Conservation (phyloP, 2,113 vertebrate species). For the Eretmodus cyanostictus region DNA sequence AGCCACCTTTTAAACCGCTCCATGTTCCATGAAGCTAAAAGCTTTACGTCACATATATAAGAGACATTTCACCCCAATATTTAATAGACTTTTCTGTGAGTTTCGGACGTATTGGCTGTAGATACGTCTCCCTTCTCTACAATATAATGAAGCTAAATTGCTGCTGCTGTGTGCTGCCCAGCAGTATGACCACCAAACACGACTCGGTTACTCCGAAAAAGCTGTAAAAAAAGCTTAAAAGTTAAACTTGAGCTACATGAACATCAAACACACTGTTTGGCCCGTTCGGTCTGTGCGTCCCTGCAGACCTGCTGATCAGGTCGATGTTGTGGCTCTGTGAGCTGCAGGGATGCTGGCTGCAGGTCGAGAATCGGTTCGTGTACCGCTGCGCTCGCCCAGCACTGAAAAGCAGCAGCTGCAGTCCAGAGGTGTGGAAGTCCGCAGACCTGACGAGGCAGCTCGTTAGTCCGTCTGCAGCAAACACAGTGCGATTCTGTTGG, state of each 20-base stretch:
- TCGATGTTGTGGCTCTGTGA: background rate
- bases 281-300: background rate
- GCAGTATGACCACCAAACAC: background rate
- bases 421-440: background rate
- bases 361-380: accelerated
- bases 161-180: background rate
- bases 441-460: background rate
- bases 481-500: background rate
- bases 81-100: background rate
- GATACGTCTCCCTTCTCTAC: background rate
- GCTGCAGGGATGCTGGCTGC: background rate
- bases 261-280: background rate
- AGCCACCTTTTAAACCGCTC: background rate
- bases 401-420: background rate
- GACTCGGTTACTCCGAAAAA: accelerated
- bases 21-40: background rate
- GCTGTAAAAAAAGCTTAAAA: background rate
- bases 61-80: background rate
- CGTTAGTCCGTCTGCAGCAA: background rate
- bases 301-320: background rate
- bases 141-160: background rate
- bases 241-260: background rate
- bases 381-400: accelerated
- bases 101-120: background rate
- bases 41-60: too few species aligned